Base-by-base conservation (phyloP, 1,140 invertebrate species). In the Linepithema humile region DNA sequence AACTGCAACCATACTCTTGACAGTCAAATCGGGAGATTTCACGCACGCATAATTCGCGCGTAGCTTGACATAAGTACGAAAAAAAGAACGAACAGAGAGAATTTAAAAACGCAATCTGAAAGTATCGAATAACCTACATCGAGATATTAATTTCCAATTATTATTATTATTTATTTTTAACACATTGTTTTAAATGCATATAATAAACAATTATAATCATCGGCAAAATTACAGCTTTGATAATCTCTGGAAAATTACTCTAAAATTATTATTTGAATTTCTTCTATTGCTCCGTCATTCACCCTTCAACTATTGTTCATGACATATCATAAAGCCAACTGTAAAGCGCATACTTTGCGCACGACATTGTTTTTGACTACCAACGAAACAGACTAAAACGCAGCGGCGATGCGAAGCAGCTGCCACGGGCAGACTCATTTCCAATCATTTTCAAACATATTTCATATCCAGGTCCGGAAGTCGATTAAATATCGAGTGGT, bases 351-450 rank as follows among this genome's bases (percentile, higher is more conserved):
- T 80, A 80, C 64, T 80, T 80, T 80, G 64, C 64, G 48, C 64
- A 70, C 75, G 59, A 80, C 75, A 80, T 43, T 80, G 75, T 80
- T 80, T 80, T 80, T 80, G 75, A 80, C 75, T 70, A 80, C 35
- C 48, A 40, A 55, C 64, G 64, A 55, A 69, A 80, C 48, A 80
- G 75, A 80, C 48, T 80, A 80, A 80, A 69, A 80, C 75, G 65
- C 48, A 70, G 48, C 45, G 75, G 12, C 75, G 64, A 80, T 80
- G 75, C 75, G 75, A 80, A 80, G 75, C 55, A 72, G 53, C 85
- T 88, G 86, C 85, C 86, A 84, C 57, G n/a, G 20, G 62, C 86
- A 87, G 69, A 64, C 86, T 88, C 82, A 88, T 88, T 87, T 88
- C 82, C 86, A 87, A 87, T 87, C 74, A 87, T 88, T 87, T 88